A percentile compares a stretch with the other conserved stretches of the same genome.
These are phyloP conservation scores for Adrianichthys oophorus DNA, from an alignment of 2,797 vertebrate species.

Conservation along the genomic window DNA sequence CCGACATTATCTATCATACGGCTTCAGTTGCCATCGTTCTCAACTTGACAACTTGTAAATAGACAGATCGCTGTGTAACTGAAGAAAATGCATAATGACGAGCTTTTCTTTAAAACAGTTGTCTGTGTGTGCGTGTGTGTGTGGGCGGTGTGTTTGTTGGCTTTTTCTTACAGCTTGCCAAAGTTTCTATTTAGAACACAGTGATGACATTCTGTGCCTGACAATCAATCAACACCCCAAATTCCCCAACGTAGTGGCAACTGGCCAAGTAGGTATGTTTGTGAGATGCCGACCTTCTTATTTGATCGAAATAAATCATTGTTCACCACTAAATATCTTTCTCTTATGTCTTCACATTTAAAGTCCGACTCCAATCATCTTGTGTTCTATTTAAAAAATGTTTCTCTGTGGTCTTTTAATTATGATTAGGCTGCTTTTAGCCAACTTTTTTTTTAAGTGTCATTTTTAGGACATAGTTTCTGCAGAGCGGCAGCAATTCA, in stretches of 20 bases:
- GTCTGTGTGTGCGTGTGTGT: slow-evolving; percentile 9
- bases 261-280: slow-evolving; percentile 99
- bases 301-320: too few species aligned
- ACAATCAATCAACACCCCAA: slow-evolving; percentile 99
- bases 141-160: neutral
- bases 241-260: slow-evolving; percentile 98
- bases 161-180: slow-evolving; percentile 85
- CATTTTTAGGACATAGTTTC: too few species aligned
- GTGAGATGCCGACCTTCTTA: slow-evolving; percentile 67
- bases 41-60: slow-evolving; percentile 93
- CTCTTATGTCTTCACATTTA: too few species aligned
- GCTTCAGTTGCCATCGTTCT: slow-evolving; percentile 93
- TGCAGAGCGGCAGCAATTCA: too few species aligned
- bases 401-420: too few species aligned
- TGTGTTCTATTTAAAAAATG: too few species aligned
- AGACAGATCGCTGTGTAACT: neutral
- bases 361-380: too few species aligned
- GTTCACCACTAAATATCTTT: too few species aligned
- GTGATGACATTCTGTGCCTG: slow-evolving; percentile 98
- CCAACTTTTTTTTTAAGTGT: too few species aligned
- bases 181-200: slow-evolving; percentile 98
- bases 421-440: too few species aligned
- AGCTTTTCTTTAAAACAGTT: slow-evolving; percentile 2
- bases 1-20: slow-evolving; percentile 97
- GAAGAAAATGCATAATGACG: neutral